Conservation (phyloP, 2,797 vertebrate species). For the Gorsachius magnificus region DNA sequence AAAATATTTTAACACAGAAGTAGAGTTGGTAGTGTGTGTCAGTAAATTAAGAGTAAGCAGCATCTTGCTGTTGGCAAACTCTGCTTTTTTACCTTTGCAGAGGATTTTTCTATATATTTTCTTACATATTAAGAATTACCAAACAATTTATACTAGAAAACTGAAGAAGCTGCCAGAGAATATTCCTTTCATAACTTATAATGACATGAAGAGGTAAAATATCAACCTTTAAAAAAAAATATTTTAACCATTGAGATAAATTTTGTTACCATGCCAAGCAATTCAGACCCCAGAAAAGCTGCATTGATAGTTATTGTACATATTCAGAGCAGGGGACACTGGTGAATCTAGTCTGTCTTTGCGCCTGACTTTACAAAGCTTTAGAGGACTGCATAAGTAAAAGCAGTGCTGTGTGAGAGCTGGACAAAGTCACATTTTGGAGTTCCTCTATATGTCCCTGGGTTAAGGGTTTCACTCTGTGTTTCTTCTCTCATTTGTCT, state of each 20-base stretch:
- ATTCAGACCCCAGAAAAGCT: not conserved
- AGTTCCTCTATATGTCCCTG: not conserved
- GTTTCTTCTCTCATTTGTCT: not conserved
- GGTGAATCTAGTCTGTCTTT: not conserved
- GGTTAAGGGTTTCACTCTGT: not conserved
- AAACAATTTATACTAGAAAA: not conserved
- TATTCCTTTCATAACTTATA: not conserved
- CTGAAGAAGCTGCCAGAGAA: not conserved
- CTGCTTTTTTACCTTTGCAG: not conserved
- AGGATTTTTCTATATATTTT: not conserved
- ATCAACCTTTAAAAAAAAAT: not conserved
- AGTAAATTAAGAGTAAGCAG: not conserved
- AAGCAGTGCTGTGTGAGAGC: not conserved
- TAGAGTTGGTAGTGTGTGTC: not conserved
- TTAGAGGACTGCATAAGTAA: not conserved
- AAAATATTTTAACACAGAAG: not conserved
- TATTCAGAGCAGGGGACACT: not conserved
- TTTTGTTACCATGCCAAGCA: not conserved
- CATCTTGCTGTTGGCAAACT: not conserved
- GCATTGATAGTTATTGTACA: not conserved
- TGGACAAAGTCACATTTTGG: not conserved
- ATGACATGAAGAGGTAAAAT: not conserved
- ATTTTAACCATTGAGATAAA: not conserved
- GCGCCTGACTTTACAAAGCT: not conserved
- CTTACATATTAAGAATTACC: not conserved